Percentiles rank a stretch among this genome's conserved stretches.
These are phyloP conservation scores for Pseudolaguvia tuberculata DNA, from an alignment of 2,113 vertebrate genomes.

Conservation along the genomic window DNA sequence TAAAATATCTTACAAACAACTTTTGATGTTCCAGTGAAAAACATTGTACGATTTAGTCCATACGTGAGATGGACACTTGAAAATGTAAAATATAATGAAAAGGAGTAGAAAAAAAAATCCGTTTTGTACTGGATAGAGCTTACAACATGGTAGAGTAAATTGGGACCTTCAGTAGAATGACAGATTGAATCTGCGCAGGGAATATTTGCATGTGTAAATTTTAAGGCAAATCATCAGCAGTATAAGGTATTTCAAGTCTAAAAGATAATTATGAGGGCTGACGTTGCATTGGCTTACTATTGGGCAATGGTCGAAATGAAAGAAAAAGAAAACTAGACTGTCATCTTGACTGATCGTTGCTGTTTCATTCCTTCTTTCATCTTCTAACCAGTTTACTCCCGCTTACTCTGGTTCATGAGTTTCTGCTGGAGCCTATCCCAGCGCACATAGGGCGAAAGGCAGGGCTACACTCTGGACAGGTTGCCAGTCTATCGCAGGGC, in stretches of 20 bases:
- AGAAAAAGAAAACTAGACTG: background rate
- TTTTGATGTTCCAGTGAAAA: constrained; percentile 32
- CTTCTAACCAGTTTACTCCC: too few species aligned
- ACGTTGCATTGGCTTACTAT: background rate
- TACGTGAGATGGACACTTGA: constrained; percentile 11
- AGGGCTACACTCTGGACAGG: too few species aligned
- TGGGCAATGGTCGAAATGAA: background rate
- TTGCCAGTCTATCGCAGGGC: too few species aligned
- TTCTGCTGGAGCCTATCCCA: too few species aligned
- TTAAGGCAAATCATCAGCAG: background rate
- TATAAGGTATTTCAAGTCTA: constrained; percentile 7
- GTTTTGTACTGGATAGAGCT: constrained; percentile 5
- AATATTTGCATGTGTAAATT: background rate
- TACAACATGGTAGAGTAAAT: background rate
- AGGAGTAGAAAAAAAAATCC: constrained; percentile 4
- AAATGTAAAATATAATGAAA: constrained; percentile 19
- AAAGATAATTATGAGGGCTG: background rate
- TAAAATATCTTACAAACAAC: constrained; percentile 19
- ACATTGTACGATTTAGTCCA: constrained; percentile 25
- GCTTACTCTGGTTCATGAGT: too few species aligned
- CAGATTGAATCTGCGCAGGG: background rate
- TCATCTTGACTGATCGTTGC: constrained; percentile 3
- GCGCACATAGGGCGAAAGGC: too few species aligned
- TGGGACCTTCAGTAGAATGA: background rate
- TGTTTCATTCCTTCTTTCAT: too few species aligned